These are phyloP conservation scores for Torymus tubicola DNA, from an alignment of 2,888 invertebrate species.

Conservation along the genomic window DNA sequence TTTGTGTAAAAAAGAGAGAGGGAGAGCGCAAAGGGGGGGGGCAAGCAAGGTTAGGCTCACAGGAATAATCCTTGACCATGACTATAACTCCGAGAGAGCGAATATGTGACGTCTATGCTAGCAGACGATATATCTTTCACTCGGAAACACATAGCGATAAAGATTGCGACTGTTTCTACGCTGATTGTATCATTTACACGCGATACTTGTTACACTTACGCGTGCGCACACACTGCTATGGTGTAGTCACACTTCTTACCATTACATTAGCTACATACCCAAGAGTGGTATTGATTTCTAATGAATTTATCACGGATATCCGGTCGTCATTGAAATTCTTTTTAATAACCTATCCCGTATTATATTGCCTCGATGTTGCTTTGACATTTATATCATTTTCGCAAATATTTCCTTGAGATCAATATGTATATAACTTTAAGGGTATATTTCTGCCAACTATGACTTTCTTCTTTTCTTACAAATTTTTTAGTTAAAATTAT, in stretches of 20 bases:
- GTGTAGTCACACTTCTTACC: neutral
- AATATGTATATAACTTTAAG: no score
- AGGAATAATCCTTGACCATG: constrained; percentile 34
- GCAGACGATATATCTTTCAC: constrained; percentile 17
- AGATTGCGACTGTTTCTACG: constrained; percentile 23
- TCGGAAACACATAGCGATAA: constrained; percentile 17
- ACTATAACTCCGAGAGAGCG: neutral
- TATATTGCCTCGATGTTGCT: no score
- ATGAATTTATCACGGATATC: no score
- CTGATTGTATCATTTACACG: constrained; percentile 25
- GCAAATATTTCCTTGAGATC: no score
- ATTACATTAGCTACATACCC: no score
- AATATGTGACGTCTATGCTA: neutral
- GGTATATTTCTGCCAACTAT: no score
- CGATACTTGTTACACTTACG: constrained; percentile 11
- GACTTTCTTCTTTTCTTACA: no score
- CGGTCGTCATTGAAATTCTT: no score
- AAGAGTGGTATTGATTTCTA: no score
- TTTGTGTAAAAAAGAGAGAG: neutral
- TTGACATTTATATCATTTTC: no score
- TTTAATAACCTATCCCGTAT: no score
- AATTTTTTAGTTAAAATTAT: no score
- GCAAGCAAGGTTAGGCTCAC: neutral
- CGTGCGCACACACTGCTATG: neutral
- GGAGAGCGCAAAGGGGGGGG: neutral